Conservation (phyloP, 92 coral and sea anemone species). For the Phenganax stokvisi region DNA sequence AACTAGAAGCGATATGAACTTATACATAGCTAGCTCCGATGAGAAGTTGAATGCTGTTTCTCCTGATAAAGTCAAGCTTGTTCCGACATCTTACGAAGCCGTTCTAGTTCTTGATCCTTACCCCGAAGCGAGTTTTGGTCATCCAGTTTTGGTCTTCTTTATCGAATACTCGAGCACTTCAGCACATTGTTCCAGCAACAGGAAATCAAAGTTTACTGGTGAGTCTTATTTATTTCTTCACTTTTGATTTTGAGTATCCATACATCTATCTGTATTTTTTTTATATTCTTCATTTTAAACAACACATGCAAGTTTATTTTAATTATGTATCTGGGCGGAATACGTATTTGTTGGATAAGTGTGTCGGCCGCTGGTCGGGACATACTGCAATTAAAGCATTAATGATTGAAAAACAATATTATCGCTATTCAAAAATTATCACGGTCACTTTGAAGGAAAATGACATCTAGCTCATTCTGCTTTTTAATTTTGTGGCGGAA, state of each 20-base stretch:
- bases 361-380: conserved; percentile 19
- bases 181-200: conserved; percentile 48
- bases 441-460: conserved; percentile 40
- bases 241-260: background rate
- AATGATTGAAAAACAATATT: conserved; percentile 42
- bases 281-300: background rate
- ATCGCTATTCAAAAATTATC: conserved; percentile 44
- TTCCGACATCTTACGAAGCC: conserved; percentile 55
- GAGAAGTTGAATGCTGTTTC: conserved; percentile 56
- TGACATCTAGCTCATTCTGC: conserved; percentile 32
- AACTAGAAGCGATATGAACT: conserved; percentile 59
- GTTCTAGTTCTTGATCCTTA: conserved; percentile 84
- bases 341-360: conserved; percentile 14
- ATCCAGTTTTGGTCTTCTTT: conserved; percentile 74
- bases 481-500: conserved; percentile 34
- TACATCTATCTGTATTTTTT: background rate
- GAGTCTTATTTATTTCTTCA: conserved; percentile 39
- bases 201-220: conserved; percentile 67
- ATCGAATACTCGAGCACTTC: conserved; percentile 54
- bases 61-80: conserved; percentile 59
- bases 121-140: conserved; percentile 87
- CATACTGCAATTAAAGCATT: conserved; percentile 27
- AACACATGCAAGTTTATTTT: background rate
- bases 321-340: background rate
- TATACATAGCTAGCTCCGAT: conserved; percentile 64